Conservation (phyloP, 2,888 invertebrate species). For the Aleiodes alternator region DNA sequence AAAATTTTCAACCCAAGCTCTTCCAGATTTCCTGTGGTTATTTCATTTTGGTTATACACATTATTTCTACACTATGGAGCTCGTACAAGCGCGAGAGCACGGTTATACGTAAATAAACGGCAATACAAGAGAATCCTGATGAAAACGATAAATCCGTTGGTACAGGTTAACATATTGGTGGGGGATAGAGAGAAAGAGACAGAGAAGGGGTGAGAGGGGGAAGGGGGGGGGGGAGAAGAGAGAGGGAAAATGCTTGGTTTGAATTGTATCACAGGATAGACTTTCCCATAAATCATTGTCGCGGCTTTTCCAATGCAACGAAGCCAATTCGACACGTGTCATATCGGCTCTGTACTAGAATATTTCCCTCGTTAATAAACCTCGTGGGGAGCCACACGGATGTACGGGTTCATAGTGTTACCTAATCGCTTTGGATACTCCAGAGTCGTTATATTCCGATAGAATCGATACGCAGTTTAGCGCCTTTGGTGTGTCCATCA, state of each 20-base stretch:
- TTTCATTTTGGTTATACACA: conserved; percentile 17
- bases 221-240: too few relatives aligned
- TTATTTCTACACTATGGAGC: conserved; percentile 4
- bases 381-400: conserved; percentile 12
- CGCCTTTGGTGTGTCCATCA: conserved; percentile 5
- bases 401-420: conserved; percentile 14
- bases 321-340: conserved; percentile 35
- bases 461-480: conserved; percentile 22
- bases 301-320: conserved; percentile 27
- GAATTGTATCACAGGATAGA: conserved; percentile 7
- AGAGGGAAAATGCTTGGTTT: neutral
- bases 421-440: conserved; percentile 25
- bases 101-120: conserved; percentile 4
- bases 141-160: conserved; percentile 31
- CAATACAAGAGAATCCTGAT: conserved; percentile 15
- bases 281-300: conserved; percentile 30
- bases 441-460: conserved; percentile 4
- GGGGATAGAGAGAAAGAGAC: conserved; percentile 1
- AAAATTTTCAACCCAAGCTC: neutral
- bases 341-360: conserved; percentile 24
- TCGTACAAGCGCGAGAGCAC: neutral
- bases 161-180: conserved; percentile 6
- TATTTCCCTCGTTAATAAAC: conserved; percentile 33
- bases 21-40: conserved; percentile 10
- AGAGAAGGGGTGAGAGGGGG: too few relatives aligned